These are phyloP conservation scores for Abscondita cerata DNA, from an alignment of 2,888 invertebrate species.

Conservation along the genomic window DNA sequence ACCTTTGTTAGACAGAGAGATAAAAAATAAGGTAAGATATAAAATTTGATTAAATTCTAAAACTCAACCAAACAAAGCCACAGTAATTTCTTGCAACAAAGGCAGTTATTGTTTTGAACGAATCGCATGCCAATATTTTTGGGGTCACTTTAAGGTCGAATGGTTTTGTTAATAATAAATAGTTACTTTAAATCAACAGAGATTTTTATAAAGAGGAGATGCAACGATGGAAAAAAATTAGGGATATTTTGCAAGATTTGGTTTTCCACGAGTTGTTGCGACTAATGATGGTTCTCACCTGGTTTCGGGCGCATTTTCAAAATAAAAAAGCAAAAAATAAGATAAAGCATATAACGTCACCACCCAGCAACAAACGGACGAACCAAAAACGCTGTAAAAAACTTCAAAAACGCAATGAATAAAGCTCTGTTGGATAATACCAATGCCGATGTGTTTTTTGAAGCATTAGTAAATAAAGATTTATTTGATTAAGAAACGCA, in stretches of 20 bases:
- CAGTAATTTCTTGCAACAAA: background rate
- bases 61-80: background rate
- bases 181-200: no score
- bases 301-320: background rate
- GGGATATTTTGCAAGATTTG: background rate
- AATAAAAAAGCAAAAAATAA: background rate
- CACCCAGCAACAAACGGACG: background rate
- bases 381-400: background rate
- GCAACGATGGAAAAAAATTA: no score
- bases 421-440: background rate
- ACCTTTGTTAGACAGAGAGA: background rate
- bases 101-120: background rate
- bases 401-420: background rate
- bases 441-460: background rate
- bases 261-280: background rate
- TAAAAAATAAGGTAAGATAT: background rate
- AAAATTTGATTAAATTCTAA: background rate
- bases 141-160: background rate
- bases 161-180: background rate
- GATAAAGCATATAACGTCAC: background rate
- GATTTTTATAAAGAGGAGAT: constrained; percentile 18
- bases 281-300: background rate
- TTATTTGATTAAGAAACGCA: background rate
- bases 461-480: background rate
- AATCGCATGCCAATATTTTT: background rate